Evolutionary conservation across 2,888 invertebrate genomes (phyloP).

Genomic region (Bombylius major): DNA sequence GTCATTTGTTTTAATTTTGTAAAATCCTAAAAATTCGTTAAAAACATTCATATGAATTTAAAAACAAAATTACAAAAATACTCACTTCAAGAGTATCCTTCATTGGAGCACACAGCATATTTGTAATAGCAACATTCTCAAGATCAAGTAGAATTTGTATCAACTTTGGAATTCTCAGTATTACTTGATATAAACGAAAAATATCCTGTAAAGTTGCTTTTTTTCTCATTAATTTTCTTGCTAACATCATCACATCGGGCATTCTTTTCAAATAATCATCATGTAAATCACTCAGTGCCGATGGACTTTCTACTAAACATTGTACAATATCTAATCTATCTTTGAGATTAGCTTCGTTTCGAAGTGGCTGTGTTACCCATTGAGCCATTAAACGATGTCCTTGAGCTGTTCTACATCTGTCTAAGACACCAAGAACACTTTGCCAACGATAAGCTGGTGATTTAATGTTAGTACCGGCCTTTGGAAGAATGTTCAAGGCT

Average conservation of each 20-base stretch:
- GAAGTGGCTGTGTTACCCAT: conserved; percentile 89
- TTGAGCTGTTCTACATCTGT: conserved; percentile 77
- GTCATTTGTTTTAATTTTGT: conserved; percentile 78
- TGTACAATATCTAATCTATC: conserved; percentile 84
- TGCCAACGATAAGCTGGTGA: conserved; percentile 38
- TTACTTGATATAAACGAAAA: conserved; percentile 56
- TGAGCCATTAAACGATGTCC: conserved; percentile 72
- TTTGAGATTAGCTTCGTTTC: conserved; percentile 65
- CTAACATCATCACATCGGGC: conserved; percentile 73
- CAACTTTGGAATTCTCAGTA: conserved; percentile 58
- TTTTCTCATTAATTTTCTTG: conserved; percentile 64
- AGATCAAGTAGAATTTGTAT: conserved; percentile 48
- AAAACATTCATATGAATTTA: neutral
- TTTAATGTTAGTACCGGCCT: conserved; percentile 40
- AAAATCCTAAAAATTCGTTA: conserved; percentile 43
- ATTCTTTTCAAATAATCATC: conserved; percentile 69
- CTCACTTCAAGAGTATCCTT: conserved; percentile 37
- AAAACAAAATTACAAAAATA: neutral
- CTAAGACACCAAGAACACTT: conserved; percentile 61
- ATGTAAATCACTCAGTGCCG: conserved; percentile 55
- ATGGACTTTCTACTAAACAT: conserved; percentile 48
- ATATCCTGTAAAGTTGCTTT: conserved; percentile 74
- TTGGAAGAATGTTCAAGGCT: conserved; percentile 77
- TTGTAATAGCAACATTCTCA: conserved; percentile 49
- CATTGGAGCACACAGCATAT: conserved; percentile 56